These are phyloP conservation scores for Sesamia nonagrioides DNA, from an alignment of 1,140 invertebrate genomes.

Conservation along the genomic window DNA sequence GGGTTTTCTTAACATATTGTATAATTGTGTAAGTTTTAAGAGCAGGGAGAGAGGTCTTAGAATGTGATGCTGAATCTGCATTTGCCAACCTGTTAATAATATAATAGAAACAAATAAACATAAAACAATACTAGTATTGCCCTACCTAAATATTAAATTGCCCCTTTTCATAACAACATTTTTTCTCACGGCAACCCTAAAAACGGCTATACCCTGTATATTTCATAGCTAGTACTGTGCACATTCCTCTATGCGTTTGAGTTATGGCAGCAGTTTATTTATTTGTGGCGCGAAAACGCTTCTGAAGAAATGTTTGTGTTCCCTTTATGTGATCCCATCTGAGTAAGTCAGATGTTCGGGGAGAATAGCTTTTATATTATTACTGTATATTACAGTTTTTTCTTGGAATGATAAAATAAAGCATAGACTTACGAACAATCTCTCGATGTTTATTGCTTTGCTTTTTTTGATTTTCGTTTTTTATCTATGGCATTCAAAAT, in stretches of 20 bases:
- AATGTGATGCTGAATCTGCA: no score
- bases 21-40: no score
- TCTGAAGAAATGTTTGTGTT: slow-evolving; percentile 19
- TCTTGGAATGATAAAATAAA: no score
- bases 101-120: background rate
- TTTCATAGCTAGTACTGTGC: slow-evolving; percentile 28
- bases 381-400: no score
- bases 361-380: background rate
- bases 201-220: background rate
- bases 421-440: no score
- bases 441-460: no score
- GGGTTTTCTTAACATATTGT: no score
- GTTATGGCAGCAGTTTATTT: slow-evolving; percentile 31
- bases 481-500: no score
- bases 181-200: slow-evolving; percentile 10
- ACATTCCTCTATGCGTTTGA: background rate
- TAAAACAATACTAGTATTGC: slow-evolving; percentile 1
- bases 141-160: background rate
- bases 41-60: no score
- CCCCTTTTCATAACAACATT: background rate
- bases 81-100: no score
- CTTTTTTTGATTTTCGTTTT: no score
- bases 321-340: background rate
- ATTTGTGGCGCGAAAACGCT: slow-evolving; percentile 24
- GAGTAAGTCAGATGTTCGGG: background rate